phyloP scores from a whole-genome alignment of 1,140 invertebrate species.

The Bactericera cockerelli region DNA sequence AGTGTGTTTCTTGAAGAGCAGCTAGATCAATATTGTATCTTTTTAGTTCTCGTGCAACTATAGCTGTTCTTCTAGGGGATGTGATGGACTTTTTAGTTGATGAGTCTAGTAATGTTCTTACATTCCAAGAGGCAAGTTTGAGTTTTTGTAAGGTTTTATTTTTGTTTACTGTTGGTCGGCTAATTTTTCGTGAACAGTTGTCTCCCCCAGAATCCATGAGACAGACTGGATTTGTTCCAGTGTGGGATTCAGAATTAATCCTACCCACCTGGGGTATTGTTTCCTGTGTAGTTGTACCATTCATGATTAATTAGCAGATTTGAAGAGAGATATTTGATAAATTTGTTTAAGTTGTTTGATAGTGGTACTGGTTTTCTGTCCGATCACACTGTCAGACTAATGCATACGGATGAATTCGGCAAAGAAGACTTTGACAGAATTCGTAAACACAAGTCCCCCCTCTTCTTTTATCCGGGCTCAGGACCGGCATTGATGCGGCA shows the following conservation, averaged over 20 bases:
- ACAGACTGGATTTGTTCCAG: neutral
- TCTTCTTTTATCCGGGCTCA: constrained; percentile 3
- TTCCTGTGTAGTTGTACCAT: neutral
- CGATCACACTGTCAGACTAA: neutral
- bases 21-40: neutral
- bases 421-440: neutral
- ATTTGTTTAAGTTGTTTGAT: neutral
- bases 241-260: constrained; percentile 1
- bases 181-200: too few relatives aligned
- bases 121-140: constrained; percentile 2
- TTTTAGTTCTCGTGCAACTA: neutral
- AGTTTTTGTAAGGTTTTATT: neutral
- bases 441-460: neutral
- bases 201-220: constrained; percentile 6
- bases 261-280: neutral
- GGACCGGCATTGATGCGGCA: constrained; percentile 7
- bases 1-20: neutral
- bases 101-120: neutral
- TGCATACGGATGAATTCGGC: neutral
- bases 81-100: neutral
- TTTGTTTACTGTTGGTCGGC: neutral
- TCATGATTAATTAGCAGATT: neutral
- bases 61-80: neutral
- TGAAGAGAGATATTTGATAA: neutral
- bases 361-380: constrained; percentile 2